Percentiles rank a stretch among this genome's conserved stretches.
These are phyloP conservation scores for Diplodus sargus DNA, from an alignment of 2,797 vertebrate genomes.

Conservation along the genomic window DNA sequence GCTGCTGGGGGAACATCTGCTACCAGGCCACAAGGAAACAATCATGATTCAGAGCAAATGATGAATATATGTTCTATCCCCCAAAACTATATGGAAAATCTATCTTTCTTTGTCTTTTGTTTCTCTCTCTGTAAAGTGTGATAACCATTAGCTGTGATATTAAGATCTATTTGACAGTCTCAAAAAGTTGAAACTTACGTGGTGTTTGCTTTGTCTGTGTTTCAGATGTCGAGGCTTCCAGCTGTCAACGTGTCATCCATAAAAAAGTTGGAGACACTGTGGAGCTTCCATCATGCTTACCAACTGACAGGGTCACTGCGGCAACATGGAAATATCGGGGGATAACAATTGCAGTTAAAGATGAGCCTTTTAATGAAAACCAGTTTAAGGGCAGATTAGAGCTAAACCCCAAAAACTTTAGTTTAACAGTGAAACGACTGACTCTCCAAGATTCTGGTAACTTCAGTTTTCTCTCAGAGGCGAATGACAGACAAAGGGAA, in stretches of 20 bases:
- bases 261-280: slow-evolving; percentile 54
- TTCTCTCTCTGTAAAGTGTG: no score
- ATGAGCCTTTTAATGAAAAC: fast-evolving
- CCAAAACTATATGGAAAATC: no score
- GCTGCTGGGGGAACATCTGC: no score
- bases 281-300: slow-evolving; percentile 23
- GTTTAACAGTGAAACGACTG: slow-evolving; percentile 58
- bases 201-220: slow-evolving; percentile 21
- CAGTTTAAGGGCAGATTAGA: slow-evolving; percentile 14
- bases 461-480: background rate
- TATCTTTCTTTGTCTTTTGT: no score
- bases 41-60: no score
- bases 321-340: fast-evolving
- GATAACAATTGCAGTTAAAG: fast-evolving
- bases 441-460: slow-evolving; percentile 54
- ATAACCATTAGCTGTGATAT: no score
- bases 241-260: background rate
- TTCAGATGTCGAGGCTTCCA: slow-evolving; percentile 59
- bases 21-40: no score
- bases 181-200: no score
- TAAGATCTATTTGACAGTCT: no score
- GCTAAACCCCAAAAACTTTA: background rate
- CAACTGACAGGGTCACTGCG: fast-evolving
- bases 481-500: fast-evolving
- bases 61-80: no score